Base-by-base conservation (phyloP, 2,888 invertebrate genomes). In the Gibbula magus region DNA sequence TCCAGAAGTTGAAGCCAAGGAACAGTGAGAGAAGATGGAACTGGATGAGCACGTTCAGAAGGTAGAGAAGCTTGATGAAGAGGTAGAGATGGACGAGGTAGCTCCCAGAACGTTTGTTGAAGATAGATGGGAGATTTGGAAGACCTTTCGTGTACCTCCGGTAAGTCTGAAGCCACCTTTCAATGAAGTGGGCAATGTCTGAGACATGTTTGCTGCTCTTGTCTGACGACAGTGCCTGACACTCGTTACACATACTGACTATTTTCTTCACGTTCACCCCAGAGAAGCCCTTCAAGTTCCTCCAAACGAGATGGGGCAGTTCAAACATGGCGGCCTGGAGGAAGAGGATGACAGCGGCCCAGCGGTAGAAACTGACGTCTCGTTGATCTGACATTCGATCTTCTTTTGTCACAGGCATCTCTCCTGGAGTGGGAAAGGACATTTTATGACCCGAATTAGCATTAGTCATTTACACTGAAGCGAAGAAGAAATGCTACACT, bases 241-340 rank as follows among this genome's bases (percentile, higher is more conserved):
- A 86, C 8, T 82, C 80, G 18, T 81, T 85, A 0, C 87, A 84
- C 83, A 88, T 81, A 22, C 80, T 51, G 16, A 88, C 87, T 20
- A 89, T 83, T 66, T 87, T 87, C 77, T 85, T 85, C 74, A 89
- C 74, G 80, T 87, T 89, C 18, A 90, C 79, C 13, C 89, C 89
- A 51, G 86, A 85, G 13, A 79, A 79, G 4, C 88, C 85, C n/a
- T 84, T 85, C 32, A 93, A 87, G 70, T 93, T 89, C 45, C 93
- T 85, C 93, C 93, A 93, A 18, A 93, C 79, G 45, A 93, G 88
- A 56, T 92, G 91, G 0, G 93, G 93, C 45, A 93, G 84, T 83
- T 93, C 93, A 88, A 94, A 94, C 52, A 93, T 84, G 74, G 93
- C 91, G 16, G 93, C 93, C 89, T 93, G 93, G 53, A 93, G 87